Evolutionary conservation across 2,113 vertebrate species (phyloP).

Genomic region (Lipophrys pholis): DNA sequence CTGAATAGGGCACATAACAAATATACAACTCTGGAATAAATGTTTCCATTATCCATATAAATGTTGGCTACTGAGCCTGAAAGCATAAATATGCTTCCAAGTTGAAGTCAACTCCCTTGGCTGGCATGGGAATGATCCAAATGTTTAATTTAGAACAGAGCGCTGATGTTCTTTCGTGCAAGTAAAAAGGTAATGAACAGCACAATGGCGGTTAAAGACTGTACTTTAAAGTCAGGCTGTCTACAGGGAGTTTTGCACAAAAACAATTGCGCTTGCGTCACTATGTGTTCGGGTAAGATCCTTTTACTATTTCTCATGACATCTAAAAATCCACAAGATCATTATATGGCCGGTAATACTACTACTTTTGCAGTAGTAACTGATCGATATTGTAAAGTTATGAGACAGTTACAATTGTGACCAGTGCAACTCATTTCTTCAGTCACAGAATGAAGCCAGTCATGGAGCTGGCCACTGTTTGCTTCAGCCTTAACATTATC

Average conservation of each 20-base stretch:
- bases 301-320: neutral
- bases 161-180: constrained; percentile 8
- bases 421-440: too few relatives aligned
- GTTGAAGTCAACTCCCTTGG: neutral
- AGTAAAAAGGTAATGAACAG: constrained; percentile 27
- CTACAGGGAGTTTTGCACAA: neutral
- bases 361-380: too few relatives aligned
- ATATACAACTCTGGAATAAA: constrained; percentile 3
- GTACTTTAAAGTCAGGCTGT: neutral
- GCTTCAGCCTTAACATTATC: too few relatives aligned
- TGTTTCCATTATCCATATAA: constrained; percentile 12
- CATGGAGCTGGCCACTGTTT: too few relatives aligned
- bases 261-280: neutral
- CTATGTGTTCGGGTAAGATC: constrained; percentile 6
- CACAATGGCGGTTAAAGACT: constrained; percentile 3
- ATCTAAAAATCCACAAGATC: too few relatives aligned
- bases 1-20: neutral
- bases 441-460: too few relatives aligned
- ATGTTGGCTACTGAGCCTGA: constrained; percentile 21
- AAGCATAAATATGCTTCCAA: constrained; percentile 1
- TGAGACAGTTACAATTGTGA: too few relatives aligned
- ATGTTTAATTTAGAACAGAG: constrained; percentile 4
- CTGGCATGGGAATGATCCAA: neutral
- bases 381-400: too few relatives aligned
- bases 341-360: too few relatives aligned